Conservation (phyloP, 1,140 invertebrate genomes). For the Drosophila lacteicornis region DNA sequence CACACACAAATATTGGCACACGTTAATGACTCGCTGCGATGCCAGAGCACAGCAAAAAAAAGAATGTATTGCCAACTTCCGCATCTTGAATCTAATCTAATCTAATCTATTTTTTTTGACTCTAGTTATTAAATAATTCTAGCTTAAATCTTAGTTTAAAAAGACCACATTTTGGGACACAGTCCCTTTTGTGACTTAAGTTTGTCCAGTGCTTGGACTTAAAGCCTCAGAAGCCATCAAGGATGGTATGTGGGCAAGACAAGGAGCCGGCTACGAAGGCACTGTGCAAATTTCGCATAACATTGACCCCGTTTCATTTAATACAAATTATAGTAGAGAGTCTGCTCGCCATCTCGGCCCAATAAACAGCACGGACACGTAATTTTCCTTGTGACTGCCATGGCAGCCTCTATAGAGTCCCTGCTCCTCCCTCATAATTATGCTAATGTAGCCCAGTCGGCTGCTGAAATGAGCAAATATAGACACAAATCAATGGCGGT, state of each 20-base stretch:
- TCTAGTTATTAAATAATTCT: background rate
- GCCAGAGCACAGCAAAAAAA: slow-evolving; percentile 14
- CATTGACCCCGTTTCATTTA: slow-evolving; percentile 69
- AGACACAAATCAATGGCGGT: slow-evolving; percentile 56
- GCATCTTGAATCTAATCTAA: background rate
- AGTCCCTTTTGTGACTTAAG: too few relatives aligned
- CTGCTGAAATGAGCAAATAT: slow-evolving; percentile 58
- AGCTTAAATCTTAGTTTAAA: background rate
- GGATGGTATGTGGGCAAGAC: background rate
- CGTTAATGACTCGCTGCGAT: slow-evolving; percentile 72
- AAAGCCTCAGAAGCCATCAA: slow-evolving; percentile 20
- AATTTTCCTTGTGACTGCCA: slow-evolving; percentile 52
- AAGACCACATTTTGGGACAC: too few relatives aligned
- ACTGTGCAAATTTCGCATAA: slow-evolving; percentile 62
- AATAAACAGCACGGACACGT: slow-evolving; percentile 42
- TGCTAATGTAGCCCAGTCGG: slow-evolving; percentile 61
- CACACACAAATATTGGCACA: slow-evolving; percentile 70
- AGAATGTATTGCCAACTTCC: background rate
- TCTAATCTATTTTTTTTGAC: too few relatives aligned
- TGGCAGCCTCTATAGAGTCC: slow-evolving; percentile 15
- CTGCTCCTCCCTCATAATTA: slow-evolving; percentile 54
- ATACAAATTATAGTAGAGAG: slow-evolving; percentile 61
- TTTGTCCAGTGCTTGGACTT: background rate
- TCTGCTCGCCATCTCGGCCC: slow-evolving; percentile 22
- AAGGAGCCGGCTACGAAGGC: background rate